Base-by-base conservation (phyloP, 2,888 invertebrate genomes). In the Phrixothrix hirtus region DNA sequence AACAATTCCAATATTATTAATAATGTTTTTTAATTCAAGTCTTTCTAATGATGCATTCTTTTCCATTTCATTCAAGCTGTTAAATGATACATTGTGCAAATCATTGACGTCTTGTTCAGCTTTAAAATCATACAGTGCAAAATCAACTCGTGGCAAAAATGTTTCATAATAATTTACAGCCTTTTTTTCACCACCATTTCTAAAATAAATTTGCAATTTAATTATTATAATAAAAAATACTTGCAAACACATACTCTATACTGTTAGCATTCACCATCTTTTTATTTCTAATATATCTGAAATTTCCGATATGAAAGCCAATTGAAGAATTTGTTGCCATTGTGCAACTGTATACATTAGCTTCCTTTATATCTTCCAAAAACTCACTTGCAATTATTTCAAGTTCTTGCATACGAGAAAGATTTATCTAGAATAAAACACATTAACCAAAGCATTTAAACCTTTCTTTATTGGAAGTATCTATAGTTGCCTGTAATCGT, bases 221-320 rank as follows among this genome's bases (percentile, higher is more conserved):
- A 6, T n/a, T 13, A 32, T 32, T 32, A n/a, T 2, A 25, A 37
- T 12, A 5, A 37, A 6, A 12, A 12, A 7, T 37, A 13, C 32
- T 43, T 2, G 11, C 13, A 31, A 5, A 34, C 9, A 36, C 35
- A 7, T 46, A 46, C 46, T 29, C 27, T 2, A 26, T 10, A 16
- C 2, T 13, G 10, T 12, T 15, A 2, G n/a, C 17, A 13, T 36
- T 30, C 10, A 55, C 45, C 55, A 59, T 57, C 26, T 55, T 57
- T 27, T 59, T 59, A 34, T 55, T 57, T 9, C 57, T 48, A 34
- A 55, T 50, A 41, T 62, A 62, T n/a, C 35, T 48, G 21, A 26
- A 47, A 27, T 42, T 42, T 0, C 62, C 62, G 12, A 62, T 62
- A 30, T 59, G 55, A 17, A 50, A 62, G 10, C 35, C 41, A 1